Conservation (phyloP, 2,888 invertebrate species). For the Diadegma fenestrale region DNA sequence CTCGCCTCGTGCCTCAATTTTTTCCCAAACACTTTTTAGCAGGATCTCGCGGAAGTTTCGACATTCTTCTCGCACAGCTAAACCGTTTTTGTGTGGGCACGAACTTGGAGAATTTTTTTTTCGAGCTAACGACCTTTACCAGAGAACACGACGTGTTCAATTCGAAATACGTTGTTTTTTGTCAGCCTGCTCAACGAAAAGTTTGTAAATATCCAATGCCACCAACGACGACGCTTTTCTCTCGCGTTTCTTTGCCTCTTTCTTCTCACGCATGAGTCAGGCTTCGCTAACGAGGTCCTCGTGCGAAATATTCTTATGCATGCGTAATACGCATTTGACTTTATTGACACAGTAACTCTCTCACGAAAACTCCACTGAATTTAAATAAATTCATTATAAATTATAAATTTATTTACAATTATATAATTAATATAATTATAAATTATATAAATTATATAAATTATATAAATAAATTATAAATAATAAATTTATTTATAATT, state of each 20-base stretch:
- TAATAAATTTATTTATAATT: too few relatives aligned
- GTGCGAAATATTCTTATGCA: constrained; percentile 25
- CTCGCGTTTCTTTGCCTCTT: background rate
- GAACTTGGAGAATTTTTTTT: constrained; percentile 14
- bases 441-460: too few relatives aligned
- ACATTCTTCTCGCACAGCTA: constrained; percentile 1
- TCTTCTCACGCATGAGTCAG: constrained; percentile 54
- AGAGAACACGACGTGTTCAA: constrained; percentile 13
- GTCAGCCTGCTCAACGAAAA: background rate
- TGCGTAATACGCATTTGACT: constrained; percentile 45
- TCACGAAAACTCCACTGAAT: too few relatives aligned
- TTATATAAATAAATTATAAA: too few relatives aligned
- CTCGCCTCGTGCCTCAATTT: background rate
- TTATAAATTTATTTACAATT: too few relatives aligned
- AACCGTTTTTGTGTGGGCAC: constrained; percentile 17
- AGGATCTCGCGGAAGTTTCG: background rate
- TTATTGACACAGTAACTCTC: background rate
- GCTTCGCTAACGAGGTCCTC: constrained; percentile 50
- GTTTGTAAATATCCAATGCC: constrained; percentile 11
- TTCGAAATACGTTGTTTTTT: background rate
- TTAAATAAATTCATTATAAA: too few relatives aligned
- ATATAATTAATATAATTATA: too few relatives aligned
- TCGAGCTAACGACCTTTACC: background rate
- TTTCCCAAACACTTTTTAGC: background rate
- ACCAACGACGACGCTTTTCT: constrained; percentile 19